Conservation (phyloP, 1,140 invertebrate genomes). For the Eurosta solidaginis region DNA sequence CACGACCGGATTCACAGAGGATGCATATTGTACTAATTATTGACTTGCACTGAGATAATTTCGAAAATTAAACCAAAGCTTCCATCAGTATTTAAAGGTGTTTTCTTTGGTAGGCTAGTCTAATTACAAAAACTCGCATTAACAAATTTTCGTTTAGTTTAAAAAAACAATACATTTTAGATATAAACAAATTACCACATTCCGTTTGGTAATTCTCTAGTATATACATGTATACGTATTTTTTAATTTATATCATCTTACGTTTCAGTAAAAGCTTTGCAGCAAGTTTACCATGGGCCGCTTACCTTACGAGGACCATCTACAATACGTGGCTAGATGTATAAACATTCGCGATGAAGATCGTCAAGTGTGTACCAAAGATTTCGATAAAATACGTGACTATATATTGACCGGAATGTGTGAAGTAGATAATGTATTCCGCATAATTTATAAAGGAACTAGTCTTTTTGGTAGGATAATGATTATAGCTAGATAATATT, state of each 20-base stretch:
- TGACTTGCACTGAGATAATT: too few relatives aligned
- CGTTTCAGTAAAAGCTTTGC: neutral
- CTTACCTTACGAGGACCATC: neutral
- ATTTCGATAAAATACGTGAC: slow-evolving; percentile 34
- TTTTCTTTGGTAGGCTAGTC: too few relatives aligned
- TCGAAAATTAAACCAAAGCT: too few relatives aligned
- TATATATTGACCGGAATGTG: slow-evolving; percentile 32
- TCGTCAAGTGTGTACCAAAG: neutral
- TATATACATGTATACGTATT: neutral
- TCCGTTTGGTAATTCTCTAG: too few relatives aligned
- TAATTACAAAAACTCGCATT: too few relatives aligned
- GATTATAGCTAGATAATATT: too few relatives aligned
- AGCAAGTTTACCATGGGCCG: neutral
- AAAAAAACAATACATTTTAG: too few relatives aligned
- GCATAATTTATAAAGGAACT: slow-evolving; percentile 23
- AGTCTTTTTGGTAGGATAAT: slow-evolving; percentile 38
- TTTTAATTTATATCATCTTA: neutral
- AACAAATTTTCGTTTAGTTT: too few relatives aligned
- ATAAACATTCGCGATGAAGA: slow-evolving; percentile 24
- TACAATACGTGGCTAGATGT: neutral
- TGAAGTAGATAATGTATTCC: slow-evolving; percentile 29
- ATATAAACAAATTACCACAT: too few relatives aligned
- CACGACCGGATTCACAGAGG: too few relatives aligned
- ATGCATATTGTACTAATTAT: too few relatives aligned
- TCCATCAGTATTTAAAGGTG: too few relatives aligned